These are phyloP conservation scores for Plebejus melissa DNA, from an alignment of 2,888 invertebrate genomes.

Conservation along the genomic window DNA sequence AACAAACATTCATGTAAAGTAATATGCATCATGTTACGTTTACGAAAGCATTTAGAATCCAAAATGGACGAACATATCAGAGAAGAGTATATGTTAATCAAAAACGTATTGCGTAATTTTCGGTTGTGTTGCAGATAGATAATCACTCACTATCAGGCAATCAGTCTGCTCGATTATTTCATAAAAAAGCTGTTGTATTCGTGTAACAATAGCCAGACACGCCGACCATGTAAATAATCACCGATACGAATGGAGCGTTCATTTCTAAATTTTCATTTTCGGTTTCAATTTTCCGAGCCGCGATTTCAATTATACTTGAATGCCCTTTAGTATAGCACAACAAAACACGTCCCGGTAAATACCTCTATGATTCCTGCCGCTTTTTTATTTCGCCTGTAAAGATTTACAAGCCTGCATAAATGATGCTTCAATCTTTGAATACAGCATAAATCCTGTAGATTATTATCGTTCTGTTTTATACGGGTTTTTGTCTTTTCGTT, in stretches of 20 bases:
- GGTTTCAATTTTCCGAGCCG: conserved; percentile 37
- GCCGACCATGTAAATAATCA: conserved; percentile 20
- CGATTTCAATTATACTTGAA: conserved; percentile 37
- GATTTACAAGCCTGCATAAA: conserved; percentile 22
- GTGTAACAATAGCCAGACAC: conserved; percentile 13
- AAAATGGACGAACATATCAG: too few species aligned
- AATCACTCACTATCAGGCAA: neutral
- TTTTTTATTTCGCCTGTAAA: conserved; percentile 21
- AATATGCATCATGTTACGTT: neutral
- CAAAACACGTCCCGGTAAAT: conserved; percentile 34
- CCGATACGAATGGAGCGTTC: conserved; percentile 30
- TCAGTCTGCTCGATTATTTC: neutral
- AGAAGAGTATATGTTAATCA: too few species aligned
- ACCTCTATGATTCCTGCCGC: conserved; percentile 26
- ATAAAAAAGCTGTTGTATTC: neutral
- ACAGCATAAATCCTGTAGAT: conserved; percentile 1
- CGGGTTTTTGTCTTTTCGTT: neutral
- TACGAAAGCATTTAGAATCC: neutral
- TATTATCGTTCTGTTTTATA: conserved; percentile 7
- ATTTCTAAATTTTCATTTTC: conserved; percentile 38
- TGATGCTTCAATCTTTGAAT: conserved; percentile 26
- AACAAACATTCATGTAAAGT: neutral
- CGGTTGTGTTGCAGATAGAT: neutral
- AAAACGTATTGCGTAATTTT: too few species aligned
- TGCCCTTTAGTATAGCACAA: conserved; percentile 35